Evolutionary conservation across 2,888 invertebrate species (phyloP).

Genomic region (Drosophila koepferae): DNA sequence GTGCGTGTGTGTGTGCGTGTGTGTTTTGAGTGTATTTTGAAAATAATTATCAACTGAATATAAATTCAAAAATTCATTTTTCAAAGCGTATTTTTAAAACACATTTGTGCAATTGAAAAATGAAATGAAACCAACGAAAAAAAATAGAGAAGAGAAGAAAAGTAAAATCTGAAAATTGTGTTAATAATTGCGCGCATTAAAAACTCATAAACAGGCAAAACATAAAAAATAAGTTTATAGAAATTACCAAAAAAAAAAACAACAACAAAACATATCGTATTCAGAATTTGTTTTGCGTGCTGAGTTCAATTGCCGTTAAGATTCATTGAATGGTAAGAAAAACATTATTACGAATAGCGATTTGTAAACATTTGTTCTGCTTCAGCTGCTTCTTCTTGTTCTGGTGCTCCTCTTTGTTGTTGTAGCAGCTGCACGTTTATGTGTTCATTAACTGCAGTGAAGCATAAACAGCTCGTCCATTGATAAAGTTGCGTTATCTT

Average conservation of each 20-base stretch:
- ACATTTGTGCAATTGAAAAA: conserved; percentile 36
- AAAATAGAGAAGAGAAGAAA: background rate
- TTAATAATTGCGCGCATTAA: conserved; percentile 50
- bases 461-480: conserved; percentile 9
- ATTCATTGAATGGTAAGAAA: conserved; percentile 43
- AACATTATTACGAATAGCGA: conserved; percentile 6
- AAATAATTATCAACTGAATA: conserved; percentile 47
- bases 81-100: conserved; percentile 50
- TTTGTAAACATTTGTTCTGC: conserved; percentile 30
- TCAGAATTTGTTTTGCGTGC: conserved; percentile 8
- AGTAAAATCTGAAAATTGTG: conserved; percentile 29
- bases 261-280: conserved; percentile 51
- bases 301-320: conserved; percentile 47
- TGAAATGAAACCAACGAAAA: conserved; percentile 10
- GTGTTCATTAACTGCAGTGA: background rate
- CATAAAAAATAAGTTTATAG: conserved; percentile 18
- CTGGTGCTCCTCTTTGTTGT: background rate
- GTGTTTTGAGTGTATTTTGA: conserved; percentile 25
- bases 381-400: background rate
- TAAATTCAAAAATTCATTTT: conserved; percentile 24
- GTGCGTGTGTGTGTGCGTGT: background rate
- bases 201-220: conserved; percentile 45
- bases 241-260: conserved; percentile 21
- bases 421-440: background rate
- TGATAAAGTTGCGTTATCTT: conserved; percentile 50